These are phyloP conservation scores for Erebia epiphron DNA, from an alignment of 2,888 invertebrate species.

Conservation along the genomic window DNA sequence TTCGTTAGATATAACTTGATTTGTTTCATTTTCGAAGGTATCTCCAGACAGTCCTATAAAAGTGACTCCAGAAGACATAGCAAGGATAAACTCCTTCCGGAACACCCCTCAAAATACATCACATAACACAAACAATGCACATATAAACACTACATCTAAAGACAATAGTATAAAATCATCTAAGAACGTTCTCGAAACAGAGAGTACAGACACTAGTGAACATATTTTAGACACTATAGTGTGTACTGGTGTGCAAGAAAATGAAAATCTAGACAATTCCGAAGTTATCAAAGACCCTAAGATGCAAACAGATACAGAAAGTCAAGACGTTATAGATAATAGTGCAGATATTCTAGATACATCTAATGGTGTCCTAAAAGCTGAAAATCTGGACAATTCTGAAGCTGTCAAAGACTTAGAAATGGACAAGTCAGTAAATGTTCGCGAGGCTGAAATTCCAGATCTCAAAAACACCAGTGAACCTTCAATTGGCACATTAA, in stretches of 20 bases:
- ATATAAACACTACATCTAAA: not conserved
- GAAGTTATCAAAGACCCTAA: not conserved
- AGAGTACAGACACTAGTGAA: not conserved
- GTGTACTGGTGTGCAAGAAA: not conserved
- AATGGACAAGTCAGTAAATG: not conserved
- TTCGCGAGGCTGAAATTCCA: not conserved
- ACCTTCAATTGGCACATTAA: not conserved
- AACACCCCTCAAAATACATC: constrained; percentile 45
- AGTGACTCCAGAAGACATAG: constrained; percentile 79
- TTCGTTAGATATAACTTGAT: no score
- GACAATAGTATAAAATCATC: not conserved
- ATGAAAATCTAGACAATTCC: not conserved
- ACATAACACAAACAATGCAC: not conserved
- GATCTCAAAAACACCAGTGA: not conserved
- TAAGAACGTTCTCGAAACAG: not conserved
- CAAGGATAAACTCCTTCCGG: constrained; percentile 67
- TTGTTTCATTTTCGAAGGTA: constrained; percentile 17
- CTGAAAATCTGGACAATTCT: not conserved
- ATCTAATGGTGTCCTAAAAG: not conserved
- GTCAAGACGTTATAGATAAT: not conserved
- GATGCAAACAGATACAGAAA: not conserved
- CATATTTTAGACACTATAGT: not conserved
- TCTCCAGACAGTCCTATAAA: constrained; percentile 36
- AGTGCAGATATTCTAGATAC: not conserved
- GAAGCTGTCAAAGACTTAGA: not conserved